Base-by-base conservation (phyloP, 2,113 vertebrate genomes). In the Macrotis lagotis region DNA sequence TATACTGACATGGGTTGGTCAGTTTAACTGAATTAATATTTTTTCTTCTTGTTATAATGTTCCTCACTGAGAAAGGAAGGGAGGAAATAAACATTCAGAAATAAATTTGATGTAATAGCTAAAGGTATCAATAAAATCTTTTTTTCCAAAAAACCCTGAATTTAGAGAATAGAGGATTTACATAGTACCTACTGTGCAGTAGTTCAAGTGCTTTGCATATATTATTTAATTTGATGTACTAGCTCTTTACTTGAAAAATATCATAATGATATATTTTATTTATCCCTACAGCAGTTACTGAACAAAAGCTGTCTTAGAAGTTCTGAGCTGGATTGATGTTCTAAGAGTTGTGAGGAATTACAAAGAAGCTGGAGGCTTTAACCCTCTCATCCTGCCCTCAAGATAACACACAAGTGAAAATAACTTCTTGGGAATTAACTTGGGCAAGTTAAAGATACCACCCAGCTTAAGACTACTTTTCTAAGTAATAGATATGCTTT, bases 401-500 rank as follows among this genome's bases (percentile, higher is more conserved):
- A 83, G n/a, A 83, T 44, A 44, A 44, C 7, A 83, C 16, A 44
- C n/a, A 83, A 44, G 37, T 44, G 66, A 74, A 83, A 16, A 83
- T 83, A 83, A 83, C n/a, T n/a, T 83, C n/a, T 2, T 83, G 44
- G 66, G 24, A n/a, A n/a, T n/a, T n/a, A n/a, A n/a, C n/a, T n/a
- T n/a, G n/a, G n/a, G n/a, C n/a, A 44, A 83, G 19, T 44, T 44
- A 44, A 83, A 83, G 66, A 44, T 44, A 44, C 19, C 44, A 19
- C 25, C 47, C 47, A 19, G 52, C 51, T n/a, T 95, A 4, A 10
- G 8, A 0, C 25, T n/a, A 26, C 10, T 91, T 97, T 96, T 95
- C 26, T 47, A 49, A 51, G 11, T 47, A 93, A 48, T 59, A 91
- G 92, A 52, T 89, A 6, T 0, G 74, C 9, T 44, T 53, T 94